These are phyloP conservation scores for Chlorops oryzae DNA, from an alignment of 1,140 invertebrate species.

Conservation along the genomic window DNA sequence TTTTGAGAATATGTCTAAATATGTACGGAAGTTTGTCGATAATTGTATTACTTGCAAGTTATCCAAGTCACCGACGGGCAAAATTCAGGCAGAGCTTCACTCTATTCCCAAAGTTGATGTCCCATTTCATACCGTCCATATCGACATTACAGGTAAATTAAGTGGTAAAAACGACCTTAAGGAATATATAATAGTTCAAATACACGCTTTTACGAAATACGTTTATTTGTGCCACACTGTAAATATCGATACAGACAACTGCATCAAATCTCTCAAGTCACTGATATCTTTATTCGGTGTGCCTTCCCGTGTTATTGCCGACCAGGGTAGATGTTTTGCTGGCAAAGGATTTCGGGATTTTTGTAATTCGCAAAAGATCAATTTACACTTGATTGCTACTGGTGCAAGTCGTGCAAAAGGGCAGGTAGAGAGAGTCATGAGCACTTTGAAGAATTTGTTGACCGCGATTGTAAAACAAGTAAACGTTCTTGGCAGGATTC, in stretches of 20 bases:
- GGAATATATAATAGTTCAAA: constrained; percentile 21
- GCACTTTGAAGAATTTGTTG: constrained; percentile 28
- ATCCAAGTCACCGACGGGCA: constrained; percentile 19
- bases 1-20: constrained; percentile 27
- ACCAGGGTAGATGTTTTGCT: constrained; percentile 35
- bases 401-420: constrained; percentile 16
- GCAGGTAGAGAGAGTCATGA: constrained; percentile 36
- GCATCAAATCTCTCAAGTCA: constrained; percentile 4
- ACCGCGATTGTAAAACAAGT: constrained; percentile 26
- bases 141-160: constrained; percentile 12
- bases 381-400: constrained; percentile 31
- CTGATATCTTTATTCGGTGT: constrained; percentile 27
- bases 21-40: constrained; percentile 32
- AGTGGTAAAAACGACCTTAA: constrained; percentile 9
- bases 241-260: constrained; percentile 14
- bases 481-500: constrained; percentile 35
- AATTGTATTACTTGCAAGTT: constrained; percentile 28
- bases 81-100: constrained; percentile 26
- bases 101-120: constrained; percentile 21
- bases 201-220: constrained; percentile 22
- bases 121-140: constrained; percentile 16
- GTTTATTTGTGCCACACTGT: constrained; percentile 19
- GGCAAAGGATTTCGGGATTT: constrained; percentile 30
- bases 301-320: constrained; percentile 29
- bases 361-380: constrained; percentile 21